A percentile compares a stretch with the other conserved stretches of the same genome.
phyloP scores from a whole-genome alignment of 2,797 vertebrate species.

The Triplophysa bombifrons region DNA sequence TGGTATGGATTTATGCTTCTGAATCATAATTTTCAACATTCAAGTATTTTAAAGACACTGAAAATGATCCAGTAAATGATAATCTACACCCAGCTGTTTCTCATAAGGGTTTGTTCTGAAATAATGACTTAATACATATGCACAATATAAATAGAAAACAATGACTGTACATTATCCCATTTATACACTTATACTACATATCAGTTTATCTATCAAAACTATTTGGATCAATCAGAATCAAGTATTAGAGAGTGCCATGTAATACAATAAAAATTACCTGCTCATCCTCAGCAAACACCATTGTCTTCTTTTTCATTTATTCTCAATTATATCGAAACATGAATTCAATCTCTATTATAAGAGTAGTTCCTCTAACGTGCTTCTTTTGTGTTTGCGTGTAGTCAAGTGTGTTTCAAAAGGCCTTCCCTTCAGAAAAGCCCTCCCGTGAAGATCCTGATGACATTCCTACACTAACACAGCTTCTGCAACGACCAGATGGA shows the following conservation, averaged over 20 bases:
- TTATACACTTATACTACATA: no score
- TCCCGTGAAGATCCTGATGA: slow-evolving; percentile 50
- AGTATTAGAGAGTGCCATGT: neutral
- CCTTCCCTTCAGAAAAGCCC: slow-evolving; percentile 67
- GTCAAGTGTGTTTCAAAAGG: slow-evolving; percentile 68
- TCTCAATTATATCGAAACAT: neutral
- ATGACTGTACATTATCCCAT: no score
- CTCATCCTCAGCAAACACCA: neutral
- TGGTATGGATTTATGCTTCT: slow-evolving; percentile 61
- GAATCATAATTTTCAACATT: neutral
- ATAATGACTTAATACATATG: no score
- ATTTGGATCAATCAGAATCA: no score
- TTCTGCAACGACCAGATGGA: slow-evolving; percentile 61
- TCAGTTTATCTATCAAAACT: no score
- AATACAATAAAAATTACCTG: neutral
- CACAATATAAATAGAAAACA: no score
- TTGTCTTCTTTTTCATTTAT: no score
- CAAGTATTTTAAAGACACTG: neutral
- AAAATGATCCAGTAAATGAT: no score
- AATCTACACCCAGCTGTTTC: no score
- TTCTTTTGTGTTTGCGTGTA: slow-evolving; percentile 48
- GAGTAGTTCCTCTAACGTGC: neutral
- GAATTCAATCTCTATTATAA: neutral
- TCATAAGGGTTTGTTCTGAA: no score
- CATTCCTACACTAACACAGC: slow-evolving; percentile 72